A percentile compares a stretch with the other conserved stretches of the same genome.
These are phyloP conservation scores for Ctenomys sociabilis DNA, from an alignment of 2,113 vertebrate species.

Conservation along the genomic window DNA sequence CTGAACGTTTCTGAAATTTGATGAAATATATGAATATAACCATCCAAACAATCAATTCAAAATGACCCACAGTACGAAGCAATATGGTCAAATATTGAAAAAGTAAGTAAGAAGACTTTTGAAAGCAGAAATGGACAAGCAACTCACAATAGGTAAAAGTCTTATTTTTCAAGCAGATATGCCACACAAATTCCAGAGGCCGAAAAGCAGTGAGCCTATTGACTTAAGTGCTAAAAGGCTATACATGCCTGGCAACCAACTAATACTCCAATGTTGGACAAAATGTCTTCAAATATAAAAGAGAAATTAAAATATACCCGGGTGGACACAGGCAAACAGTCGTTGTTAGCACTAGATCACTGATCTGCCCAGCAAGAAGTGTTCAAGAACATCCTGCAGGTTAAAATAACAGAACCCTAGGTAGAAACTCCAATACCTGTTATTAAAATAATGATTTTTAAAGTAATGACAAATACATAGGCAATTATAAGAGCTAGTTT, in stretches of 20 bases:
- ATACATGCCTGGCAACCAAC: not conserved
- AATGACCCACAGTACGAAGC: not conserved
- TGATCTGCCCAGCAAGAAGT: not conserved
- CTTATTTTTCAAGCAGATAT: not conserved
- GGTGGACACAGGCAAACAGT: not conserved
- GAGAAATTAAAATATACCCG: not conserved
- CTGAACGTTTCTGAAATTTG: not conserved
- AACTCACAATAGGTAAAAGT: not conserved
- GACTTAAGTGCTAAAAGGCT: not conserved
- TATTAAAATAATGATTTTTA: not conserved
- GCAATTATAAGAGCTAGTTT: not conserved
- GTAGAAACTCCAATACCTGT: accelerated
- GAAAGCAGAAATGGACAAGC: not conserved
- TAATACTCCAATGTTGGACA: not conserved
- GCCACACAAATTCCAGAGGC: not conserved
- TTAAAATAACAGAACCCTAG: not conserved
- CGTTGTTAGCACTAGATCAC: not conserved
- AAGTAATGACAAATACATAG: not conserved
- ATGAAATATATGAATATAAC: not conserved
- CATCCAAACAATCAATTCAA: not conserved
- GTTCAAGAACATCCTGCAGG: not conserved
- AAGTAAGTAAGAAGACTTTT: not conserved
- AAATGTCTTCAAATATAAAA: not conserved
- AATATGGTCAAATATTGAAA: not conserved
- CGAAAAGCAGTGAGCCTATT: not conserved